These are phyloP conservation scores for Epinephelus lanceolatus DNA, from an alignment of 2,113 vertebrate genomes.

Conservation along the genomic window DNA sequence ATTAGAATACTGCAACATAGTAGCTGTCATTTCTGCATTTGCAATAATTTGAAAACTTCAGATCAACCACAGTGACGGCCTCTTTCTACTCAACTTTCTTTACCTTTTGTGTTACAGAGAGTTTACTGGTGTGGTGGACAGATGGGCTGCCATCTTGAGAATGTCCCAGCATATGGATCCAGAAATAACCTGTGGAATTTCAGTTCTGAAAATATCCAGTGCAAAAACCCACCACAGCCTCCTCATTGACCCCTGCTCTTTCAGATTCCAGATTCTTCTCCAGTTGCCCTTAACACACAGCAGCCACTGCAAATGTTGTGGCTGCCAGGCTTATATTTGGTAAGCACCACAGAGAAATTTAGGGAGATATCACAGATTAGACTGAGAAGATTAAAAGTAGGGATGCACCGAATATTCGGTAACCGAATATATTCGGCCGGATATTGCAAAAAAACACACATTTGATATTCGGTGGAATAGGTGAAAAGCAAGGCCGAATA, in stretches of 20 bases:
- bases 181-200: conserved; percentile 77
- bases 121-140: conserved; percentile 26
- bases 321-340: conserved; percentile 51
- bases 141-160: conserved; percentile 51
- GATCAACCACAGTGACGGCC: not conserved
- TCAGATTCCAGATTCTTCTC: conserved; percentile 67
- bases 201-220: conserved; percentile 73
- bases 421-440: no score
- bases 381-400: not conserved
- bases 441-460: no score
- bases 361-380: conserved; percentile 11
- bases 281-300: conserved; percentile 68
- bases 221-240: conserved; percentile 32
- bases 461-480: no score
- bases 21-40: not conserved
- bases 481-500: no score
- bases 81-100: conserved; percentile 29
- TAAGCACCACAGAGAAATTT: conserved; percentile 43
- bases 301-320: conserved; percentile 50
- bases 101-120: conserved; percentile 30
- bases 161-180: conserved; percentile 46
- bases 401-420: no score
- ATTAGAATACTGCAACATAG: not conserved
- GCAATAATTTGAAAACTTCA: not conserved
- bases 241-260: conserved; percentile 45